Evolutionary conservation across 2,888 invertebrate genomes (phyloP).

Genomic region (Pyrrhosoma nymphula): DNA sequence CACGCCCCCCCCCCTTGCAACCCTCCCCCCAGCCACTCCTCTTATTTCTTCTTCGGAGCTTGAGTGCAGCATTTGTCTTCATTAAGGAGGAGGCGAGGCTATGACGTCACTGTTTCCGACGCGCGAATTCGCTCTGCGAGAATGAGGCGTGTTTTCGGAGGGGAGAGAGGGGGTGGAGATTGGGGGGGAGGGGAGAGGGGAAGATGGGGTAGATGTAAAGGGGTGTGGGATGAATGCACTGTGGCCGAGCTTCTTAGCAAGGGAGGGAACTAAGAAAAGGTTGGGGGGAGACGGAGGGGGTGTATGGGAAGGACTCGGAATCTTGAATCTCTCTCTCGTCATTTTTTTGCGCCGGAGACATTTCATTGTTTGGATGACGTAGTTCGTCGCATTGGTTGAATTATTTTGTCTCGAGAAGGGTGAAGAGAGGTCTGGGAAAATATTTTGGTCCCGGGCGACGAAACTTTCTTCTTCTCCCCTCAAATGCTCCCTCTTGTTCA

Average conservation of each 20-base stretch:
- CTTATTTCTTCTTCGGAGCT: conserved; percentile 61
- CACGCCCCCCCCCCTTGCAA: neutral
- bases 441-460: neutral
- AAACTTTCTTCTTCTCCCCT: neutral
- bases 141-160: neutral
- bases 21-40: neutral
- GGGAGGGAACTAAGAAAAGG: neutral
- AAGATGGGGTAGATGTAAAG: neutral
- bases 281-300: neutral
- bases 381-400: neutral
- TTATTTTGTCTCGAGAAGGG: neutral
- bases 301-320: neutral
- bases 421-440: neutral
- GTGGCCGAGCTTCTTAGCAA: neutral
- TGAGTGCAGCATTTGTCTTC: conserved; percentile 67
- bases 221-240: neutral
- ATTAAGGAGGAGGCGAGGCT: conserved; percentile 44
- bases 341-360: neutral
- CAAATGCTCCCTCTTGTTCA: neutral
- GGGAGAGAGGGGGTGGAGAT: neutral
- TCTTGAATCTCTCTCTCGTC: neutral
- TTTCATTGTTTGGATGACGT: neutral
- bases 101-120: conserved; percentile 66
- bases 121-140: neutral
- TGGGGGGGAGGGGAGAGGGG: neutral